These are phyloP conservation scores for Patiria miniata DNA, from an alignment of 35 echinoderm and acorn worm species.

Conservation along the genomic window DNA sequence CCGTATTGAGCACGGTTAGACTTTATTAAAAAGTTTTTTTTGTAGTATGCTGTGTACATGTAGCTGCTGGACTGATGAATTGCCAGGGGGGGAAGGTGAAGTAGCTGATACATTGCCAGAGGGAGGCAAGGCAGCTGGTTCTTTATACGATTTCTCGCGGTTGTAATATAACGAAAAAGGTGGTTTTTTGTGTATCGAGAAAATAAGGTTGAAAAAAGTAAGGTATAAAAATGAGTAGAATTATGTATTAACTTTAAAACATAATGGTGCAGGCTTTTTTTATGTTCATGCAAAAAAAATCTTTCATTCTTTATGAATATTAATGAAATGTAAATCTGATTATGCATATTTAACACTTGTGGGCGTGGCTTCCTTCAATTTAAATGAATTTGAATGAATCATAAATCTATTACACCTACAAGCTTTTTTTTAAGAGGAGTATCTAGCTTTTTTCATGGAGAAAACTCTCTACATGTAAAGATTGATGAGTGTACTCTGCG, in stretches of 20 bases:
- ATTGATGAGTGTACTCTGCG: neutral
- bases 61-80: neutral
- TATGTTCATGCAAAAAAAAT: neutral
- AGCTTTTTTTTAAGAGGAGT: neutral
- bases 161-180: constrained; percentile 2
- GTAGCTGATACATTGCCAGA: neutral
- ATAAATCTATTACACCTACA: neutral
- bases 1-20: neutral
- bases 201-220: constrained; percentile 5
- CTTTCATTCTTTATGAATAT: neutral
- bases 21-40: too few species aligned
- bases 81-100: neutral
- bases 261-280: neutral
- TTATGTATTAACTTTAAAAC: constrained; percentile 1
- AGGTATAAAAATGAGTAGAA: neutral
- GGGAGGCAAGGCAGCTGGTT: neutral
- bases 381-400: neutral
- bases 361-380: constrained; percentile 23
- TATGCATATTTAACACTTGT: constrained; percentile 34
- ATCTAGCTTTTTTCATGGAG: neutral
- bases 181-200: neutral
- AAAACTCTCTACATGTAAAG: neutral
- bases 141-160: neutral
- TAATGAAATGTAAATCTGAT: constrained; percentile 9
- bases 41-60: neutral